A percentile compares a stretch with the other conserved stretches of the same genome.
Evolutionary conservation across 2,888 invertebrate genomes (phyloP).

Genomic region (Bombyx huttoni): DNA sequence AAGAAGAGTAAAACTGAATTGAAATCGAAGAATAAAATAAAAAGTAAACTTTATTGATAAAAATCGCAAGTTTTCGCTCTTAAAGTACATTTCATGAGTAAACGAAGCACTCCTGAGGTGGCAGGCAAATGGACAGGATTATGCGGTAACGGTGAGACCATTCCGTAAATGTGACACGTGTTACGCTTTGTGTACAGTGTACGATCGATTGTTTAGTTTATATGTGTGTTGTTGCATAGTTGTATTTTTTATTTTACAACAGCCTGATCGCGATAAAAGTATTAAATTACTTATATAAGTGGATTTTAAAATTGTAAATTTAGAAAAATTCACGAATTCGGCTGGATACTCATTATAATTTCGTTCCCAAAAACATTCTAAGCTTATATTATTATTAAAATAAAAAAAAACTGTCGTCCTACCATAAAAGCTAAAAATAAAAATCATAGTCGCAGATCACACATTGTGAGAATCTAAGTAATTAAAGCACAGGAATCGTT

Average conservation of each 20-base stretch:
- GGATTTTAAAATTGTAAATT: too few relatives aligned
- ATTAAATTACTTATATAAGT: too few relatives aligned
- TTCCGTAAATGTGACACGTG: conserved; percentile 25
- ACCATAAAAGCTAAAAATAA: conserved; percentile 18
- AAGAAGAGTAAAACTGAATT: too few relatives aligned
- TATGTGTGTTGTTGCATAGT: not conserved
- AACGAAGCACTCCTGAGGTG: conserved; percentile 9
- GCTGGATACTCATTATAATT: too few relatives aligned
- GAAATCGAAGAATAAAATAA: too few relatives aligned
- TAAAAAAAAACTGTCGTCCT: not conserved
- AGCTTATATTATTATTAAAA: not conserved
- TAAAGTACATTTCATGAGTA: too few relatives aligned
- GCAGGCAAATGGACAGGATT: conserved; percentile 45
- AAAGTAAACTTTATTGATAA: not conserved
- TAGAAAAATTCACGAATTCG: too few relatives aligned
- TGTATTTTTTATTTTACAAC: too few relatives aligned
- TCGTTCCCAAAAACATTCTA: not conserved
- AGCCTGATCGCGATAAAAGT: too few relatives aligned
- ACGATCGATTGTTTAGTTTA: conserved; percentile 27
- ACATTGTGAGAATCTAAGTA: conserved; percentile 68
- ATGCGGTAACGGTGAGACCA: conserved; percentile 47
- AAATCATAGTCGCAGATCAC: conserved; percentile 30
- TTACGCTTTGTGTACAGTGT: conserved; percentile 17
- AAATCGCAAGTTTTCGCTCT: not conserved
- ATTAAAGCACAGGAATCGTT: conserved; percentile 58